phyloP scores from a whole-genome alignment of 30 jellyfish, hydroid and myxozoan species.

The Rhopilema esculentum region DNA sequence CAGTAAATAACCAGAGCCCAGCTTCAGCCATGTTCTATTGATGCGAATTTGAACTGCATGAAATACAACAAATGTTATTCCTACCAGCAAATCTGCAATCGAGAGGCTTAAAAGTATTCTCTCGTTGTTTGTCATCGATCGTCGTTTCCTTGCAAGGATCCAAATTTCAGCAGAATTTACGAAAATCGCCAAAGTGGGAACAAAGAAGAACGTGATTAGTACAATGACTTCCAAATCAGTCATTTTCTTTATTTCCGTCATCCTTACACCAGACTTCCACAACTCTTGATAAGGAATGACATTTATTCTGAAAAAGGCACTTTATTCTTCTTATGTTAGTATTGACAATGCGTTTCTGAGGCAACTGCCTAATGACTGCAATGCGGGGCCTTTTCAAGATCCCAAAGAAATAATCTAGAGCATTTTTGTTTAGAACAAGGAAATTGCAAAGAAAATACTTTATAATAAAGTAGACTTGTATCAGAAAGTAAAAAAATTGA shows the following conservation, averaged over 20 bases:
- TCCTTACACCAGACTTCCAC: too few relatives aligned
- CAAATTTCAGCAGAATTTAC: not conserved
- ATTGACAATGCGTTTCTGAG: too few relatives aligned
- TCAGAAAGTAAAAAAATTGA: too few relatives aligned
- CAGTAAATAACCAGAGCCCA: not conserved
- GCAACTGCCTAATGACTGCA: too few relatives aligned
- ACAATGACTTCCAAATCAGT: not conserved
- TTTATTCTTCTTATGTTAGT: too few relatives aligned
- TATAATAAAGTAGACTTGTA: too few relatives aligned
- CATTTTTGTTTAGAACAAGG: too few relatives aligned
- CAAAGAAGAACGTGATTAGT: not conserved
- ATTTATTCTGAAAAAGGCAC: too few relatives aligned
- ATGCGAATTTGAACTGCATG: not conserved
- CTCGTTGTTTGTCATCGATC: not conserved
- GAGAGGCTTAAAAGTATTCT: conserved; percentile 31
- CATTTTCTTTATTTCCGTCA: not conserved
- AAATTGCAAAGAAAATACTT: too few relatives aligned
- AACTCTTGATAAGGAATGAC: too few relatives aligned
- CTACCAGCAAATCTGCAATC: conserved; percentile 21
- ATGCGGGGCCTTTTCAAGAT: too few relatives aligned
- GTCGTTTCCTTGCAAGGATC: conserved; percentile 7
- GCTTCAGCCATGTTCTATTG: not conserved
- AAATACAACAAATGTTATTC: not conserved
- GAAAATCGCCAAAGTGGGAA: not conserved
- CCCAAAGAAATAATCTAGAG: too few relatives aligned